Conservation (phyloP, 2,113 vertebrate genomes). For the Proterorhinus semilunaris region DNA sequence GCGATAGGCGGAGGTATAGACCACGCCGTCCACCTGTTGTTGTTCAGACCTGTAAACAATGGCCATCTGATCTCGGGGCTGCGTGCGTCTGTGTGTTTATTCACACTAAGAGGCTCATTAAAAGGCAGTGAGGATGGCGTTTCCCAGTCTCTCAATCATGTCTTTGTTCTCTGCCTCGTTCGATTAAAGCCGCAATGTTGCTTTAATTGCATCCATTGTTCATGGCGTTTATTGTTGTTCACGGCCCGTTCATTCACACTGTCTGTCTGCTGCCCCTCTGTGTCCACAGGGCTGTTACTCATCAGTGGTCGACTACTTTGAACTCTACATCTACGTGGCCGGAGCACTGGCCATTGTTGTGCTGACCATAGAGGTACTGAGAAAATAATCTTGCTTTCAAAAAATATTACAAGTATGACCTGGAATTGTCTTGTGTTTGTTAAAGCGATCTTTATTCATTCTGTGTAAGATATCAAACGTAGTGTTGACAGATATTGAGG, state of each 20-base stretch:
- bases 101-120: slow-evolving; percentile 66
- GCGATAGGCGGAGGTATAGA: slow-evolving; percentile 35
- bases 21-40: slow-evolving; percentile 58
- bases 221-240: slow-evolving; percentile 23
- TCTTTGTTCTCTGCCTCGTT: slow-evolving; percentile 57
- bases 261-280: slow-evolving; percentile 35
- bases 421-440: background rate
- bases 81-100: slow-evolving; percentile 36
- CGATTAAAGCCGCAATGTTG: slow-evolving; percentile 50
- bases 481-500: background rate
- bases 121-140: slow-evolving; percentile 45
- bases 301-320: slow-evolving; percentile 88
- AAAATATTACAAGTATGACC: slow-evolving; percentile 1
- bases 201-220: slow-evolving; percentile 51
- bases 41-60: slow-evolving; percentile 52
- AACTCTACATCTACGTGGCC: slow-evolving; percentile 91
- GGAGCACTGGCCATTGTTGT: slow-evolving; percentile 91
- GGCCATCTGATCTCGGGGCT: slow-evolving; percentile 28
- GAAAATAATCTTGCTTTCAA: slow-evolving; percentile 5
- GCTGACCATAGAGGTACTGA: slow-evolving; percentile 88
- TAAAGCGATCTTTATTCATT: background rate
- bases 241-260: slow-evolving; percentile 36
- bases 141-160: slow-evolving; percentile 49
- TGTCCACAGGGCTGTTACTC: slow-evolving; percentile 88
- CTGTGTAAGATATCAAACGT: background rate